Evolutionary conservation across 2,888 invertebrate species (phyloP).

Genomic region (Sipha maydis): DNA sequence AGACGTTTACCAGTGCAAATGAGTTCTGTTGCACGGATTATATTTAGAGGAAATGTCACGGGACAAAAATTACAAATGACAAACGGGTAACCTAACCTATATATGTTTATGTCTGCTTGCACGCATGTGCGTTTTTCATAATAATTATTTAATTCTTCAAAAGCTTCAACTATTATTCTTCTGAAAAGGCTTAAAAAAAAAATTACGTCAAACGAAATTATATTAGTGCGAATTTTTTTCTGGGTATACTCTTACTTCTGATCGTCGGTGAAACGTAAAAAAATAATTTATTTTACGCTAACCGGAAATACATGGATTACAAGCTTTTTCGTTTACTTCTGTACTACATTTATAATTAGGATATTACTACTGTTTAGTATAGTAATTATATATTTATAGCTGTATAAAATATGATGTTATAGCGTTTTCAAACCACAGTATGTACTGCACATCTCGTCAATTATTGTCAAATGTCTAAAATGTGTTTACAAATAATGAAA

Average conservation of each 20-base stretch:
- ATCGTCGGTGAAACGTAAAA: background rate
- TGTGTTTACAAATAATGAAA: background rate
- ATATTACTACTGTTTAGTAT: background rate
- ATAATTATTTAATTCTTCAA: slow-evolving; percentile 26
- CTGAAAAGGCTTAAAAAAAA: background rate
- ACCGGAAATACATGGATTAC: background rate
- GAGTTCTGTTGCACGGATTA: background rate
- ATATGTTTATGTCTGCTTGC: background rate
- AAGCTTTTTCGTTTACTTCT: background rate
- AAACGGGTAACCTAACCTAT: background rate
- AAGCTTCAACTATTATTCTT: background rate
- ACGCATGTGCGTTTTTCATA: background rate
- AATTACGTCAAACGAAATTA: background rate
- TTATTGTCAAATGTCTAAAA: background rate
- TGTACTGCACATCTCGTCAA: background rate
- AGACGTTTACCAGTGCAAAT: background rate
- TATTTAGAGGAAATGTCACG: background rate
- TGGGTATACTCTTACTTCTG: background rate
- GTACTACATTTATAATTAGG: background rate
- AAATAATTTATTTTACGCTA: background rate
- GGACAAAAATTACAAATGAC: slow-evolving; percentile 3
- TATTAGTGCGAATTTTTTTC: slow-evolving; percentile 5
- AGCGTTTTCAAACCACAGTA: background rate
- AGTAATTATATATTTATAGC: background rate
- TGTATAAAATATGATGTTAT: too few relatives aligned